These are phyloP conservation scores for Pseudomyrmex gracilis DNA, from an alignment of 1,140 invertebrate species.

Conservation along the genomic window DNA sequence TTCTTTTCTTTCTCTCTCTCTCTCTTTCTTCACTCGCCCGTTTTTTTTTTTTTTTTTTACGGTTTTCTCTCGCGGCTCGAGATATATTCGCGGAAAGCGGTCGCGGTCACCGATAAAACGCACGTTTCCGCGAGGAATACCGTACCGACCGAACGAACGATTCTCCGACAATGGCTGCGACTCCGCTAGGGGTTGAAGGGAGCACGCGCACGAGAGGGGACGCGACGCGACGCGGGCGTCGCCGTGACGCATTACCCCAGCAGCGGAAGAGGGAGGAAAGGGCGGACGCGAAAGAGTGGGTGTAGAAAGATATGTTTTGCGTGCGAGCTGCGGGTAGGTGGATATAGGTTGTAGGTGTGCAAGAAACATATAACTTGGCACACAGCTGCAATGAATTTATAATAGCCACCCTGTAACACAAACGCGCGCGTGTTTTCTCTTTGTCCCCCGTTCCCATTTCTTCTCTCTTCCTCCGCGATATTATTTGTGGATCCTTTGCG, in stretches of 20 bases:
- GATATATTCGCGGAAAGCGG: not conserved
- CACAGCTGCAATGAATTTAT: conserved; percentile 34
- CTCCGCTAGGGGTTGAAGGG: conserved; percentile 67
- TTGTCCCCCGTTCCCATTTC: no score
- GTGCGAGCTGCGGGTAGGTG: conserved; percentile 1
- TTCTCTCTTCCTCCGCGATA: conserved; percentile 1
- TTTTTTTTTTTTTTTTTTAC: not conserved
- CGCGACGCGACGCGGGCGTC: conserved; percentile 36
- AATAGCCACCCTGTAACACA: conserved; percentile 23
- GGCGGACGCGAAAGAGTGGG: conserved; percentile 34
- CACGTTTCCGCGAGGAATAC: conserved; percentile 25
- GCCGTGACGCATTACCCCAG: conserved; percentile 53
- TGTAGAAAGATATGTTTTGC: conserved; percentile 40
- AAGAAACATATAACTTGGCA: conserved; percentile 24
- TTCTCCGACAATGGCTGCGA: conserved; percentile 70
- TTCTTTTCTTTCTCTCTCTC: not conserved
- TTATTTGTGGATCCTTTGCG: conserved; percentile 9
- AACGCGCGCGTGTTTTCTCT: no score
- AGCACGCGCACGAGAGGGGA: conserved; percentile 58
- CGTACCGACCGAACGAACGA: conserved; percentile 64
- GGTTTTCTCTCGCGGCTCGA: not conserved
- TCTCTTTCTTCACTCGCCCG: not conserved
- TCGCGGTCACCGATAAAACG: conserved; percentile 24
- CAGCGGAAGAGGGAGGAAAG: conserved; percentile 30
- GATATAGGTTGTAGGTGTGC: conserved; percentile 3